Base-by-base conservation (phyloP, 35 echinoderm and acorn worm species). In the Nesometra sesokonis region DNA sequence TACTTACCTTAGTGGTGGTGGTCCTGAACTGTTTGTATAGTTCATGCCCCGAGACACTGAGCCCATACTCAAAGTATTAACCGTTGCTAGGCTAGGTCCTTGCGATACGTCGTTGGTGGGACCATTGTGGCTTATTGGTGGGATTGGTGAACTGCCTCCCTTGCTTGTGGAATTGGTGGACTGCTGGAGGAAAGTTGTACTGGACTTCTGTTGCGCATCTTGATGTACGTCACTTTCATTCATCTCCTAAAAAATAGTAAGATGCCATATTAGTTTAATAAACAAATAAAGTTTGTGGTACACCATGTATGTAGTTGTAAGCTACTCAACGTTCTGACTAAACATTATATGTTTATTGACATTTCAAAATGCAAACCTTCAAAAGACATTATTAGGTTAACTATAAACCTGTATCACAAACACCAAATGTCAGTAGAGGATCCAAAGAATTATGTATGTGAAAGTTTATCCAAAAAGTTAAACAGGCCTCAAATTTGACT, bases 1-100 rank as follows among this genome's bases (percentile, higher is more conserved):
- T 2, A 87, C 90, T 89, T 86, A 97, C 94, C 91, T 93, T 47
- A 97, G 86, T 0, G 78, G 91, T 36, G 94, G 91, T 5, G 94
- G 94, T 29, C 91, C 91, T 82, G 85, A 67, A 78, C 84, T 93
- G 33, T 84, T 90, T 21, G 77, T 46, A 5, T 91, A 89, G 52
- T 9, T 17, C 2, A 67, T 27, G 8, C 52, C 52, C 21, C 52
- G 52, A 17, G 52, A 67, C 52, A 67, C 52, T 2, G 52, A 67
- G 52, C 52, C 52, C 52, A 67, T 67, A 67, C 52, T 67, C 52
- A 67, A 27, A 13, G 52, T 97, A 83, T 91, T 90, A 27, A 88
- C 85, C 52, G 77, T 87, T 86, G 88, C 79, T 80, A 88, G 39
- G 29, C 80, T 77, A 32, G 36, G 78, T 80, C 81, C 79, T 85